Conservation (phyloP, 2,113 vertebrate species). For the Forbesichthys agassizii region DNA sequence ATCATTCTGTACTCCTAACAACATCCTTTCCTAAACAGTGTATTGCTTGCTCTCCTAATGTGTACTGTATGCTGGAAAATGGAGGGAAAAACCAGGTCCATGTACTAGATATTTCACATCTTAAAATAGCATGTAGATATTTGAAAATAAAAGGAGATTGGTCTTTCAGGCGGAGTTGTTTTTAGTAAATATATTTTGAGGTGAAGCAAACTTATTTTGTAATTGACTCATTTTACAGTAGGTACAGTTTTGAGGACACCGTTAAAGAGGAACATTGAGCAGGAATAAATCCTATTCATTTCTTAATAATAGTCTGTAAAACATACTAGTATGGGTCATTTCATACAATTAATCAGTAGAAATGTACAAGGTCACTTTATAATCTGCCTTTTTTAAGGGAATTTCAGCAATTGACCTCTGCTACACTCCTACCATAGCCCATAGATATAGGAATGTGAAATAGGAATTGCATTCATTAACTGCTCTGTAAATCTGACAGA, state of each 20-base stretch:
- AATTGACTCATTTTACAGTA: neutral
- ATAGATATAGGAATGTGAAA: neutral
- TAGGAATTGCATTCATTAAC: conserved; percentile 8
- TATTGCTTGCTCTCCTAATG: too few species aligned
- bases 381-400: conserved; percentile 32
- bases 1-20: too few species aligned
- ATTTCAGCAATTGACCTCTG: conserved; percentile 8
- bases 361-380: conserved; percentile 15
- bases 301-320: conserved; percentile 1
- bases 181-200: too few species aligned
- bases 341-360: neutral
- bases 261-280: neutral
- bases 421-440: neutral
- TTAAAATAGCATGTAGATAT: too few species aligned
- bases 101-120: too few species aligned
- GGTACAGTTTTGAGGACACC: too few species aligned
- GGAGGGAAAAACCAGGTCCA: too few species aligned
- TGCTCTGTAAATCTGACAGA: neutral
- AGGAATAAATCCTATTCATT: neutral
- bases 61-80: too few species aligned
- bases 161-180: too few species aligned
- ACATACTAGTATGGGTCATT: neutral
- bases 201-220: too few species aligned
- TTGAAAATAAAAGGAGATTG: too few species aligned
- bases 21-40: too few species aligned